These are phyloP conservation scores for Tenthredo distinguenda DNA, from an alignment of 2,888 invertebrate genomes.

Conservation along the genomic window DNA sequence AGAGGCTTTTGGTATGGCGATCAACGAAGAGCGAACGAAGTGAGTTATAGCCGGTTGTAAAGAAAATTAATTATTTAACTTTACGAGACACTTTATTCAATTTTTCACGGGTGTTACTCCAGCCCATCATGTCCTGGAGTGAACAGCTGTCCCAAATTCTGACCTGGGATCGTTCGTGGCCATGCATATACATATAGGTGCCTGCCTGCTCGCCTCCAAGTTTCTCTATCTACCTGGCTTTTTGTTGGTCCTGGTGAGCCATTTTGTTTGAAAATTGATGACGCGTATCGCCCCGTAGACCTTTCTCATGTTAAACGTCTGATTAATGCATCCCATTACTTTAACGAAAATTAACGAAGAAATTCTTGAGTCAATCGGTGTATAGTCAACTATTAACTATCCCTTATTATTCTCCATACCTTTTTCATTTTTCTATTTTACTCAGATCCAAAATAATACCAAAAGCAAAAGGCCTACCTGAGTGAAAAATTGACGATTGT, in stretches of 20 bases:
- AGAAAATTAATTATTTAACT: conserved; percentile 52
- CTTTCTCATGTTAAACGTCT: conserved; percentile 72
- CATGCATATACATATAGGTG: conserved; percentile 23
- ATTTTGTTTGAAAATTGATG: conserved; percentile 73
- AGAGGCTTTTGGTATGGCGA: not conserved
- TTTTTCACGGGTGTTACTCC: conserved; percentile 34
- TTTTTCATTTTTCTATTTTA: not conserved
- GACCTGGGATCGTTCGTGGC: conserved; percentile 35
- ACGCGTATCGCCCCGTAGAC: conserved; percentile 69
- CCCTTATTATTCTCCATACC: not conserved
- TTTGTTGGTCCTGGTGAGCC: conserved; percentile 62
- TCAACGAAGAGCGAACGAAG: not conserved
- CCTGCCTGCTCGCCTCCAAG: not conserved
- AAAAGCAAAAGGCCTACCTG: not conserved
- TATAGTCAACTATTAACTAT: not conserved
- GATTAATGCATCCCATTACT: conserved; percentile 50
- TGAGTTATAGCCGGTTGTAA: conserved; percentile 16
- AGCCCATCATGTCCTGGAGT: conserved; percentile 28
- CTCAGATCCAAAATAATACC: not conserved
- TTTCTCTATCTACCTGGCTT: conserved; percentile 63
- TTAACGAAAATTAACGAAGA: conserved; percentile 42
- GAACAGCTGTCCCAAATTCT: conserved; percentile 46
- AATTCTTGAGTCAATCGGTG: conserved; percentile 22
- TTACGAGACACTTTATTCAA: conserved; percentile 54
- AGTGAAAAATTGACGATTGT: not conserved